These are phyloP conservation scores for Rhyacichthys aspro DNA, from an alignment of 2,797 vertebrate species.

Conservation along the genomic window DNA sequence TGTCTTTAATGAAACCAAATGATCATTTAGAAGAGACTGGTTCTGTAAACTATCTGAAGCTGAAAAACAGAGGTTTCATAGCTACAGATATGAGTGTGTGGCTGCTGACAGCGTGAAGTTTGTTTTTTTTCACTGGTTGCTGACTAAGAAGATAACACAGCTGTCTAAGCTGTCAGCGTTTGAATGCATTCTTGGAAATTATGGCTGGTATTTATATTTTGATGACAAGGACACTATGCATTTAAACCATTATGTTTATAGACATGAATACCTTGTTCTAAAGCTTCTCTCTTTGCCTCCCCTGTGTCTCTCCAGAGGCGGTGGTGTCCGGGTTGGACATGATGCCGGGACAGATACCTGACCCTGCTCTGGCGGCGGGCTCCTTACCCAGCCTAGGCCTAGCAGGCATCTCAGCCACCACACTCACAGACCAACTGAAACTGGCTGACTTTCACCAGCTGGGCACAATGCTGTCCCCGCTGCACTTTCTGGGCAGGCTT, in stretches of 20 bases:
- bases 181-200: conserved; percentile 50
- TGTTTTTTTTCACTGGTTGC: conserved; percentile 31
- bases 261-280: conserved; percentile 1
- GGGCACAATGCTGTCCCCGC: conserved; percentile 87
- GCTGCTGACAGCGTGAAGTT: conserved; percentile 34
- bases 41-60: conserved; percentile 3
- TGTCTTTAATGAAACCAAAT: conserved; percentile 9
- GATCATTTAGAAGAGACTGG: conserved; percentile 9
- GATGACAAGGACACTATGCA: conserved; percentile 14
- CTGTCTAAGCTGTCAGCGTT: too few species aligned
- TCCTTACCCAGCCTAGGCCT: conserved; percentile 89
- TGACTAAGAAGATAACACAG: conserved; percentile 64
- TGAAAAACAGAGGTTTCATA: conserved; percentile 16
- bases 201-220: conserved; percentile 35
- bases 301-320: conserved; percentile 39
- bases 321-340: conserved; percentile 83
- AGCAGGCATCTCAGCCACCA: conserved; percentile 88
- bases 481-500: conserved; percentile 90
- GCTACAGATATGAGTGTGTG: conserved; percentile 40
- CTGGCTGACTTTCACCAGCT: conserved; percentile 90
- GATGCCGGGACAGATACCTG: conserved; percentile 98
- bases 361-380: conserved; percentile 90
- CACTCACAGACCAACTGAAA: conserved; percentile 90
- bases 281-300: conserved; percentile 22
- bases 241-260: conserved; percentile 10